Conservation (phyloP, 2,113 vertebrate species). For the Carassius carassius region DNA sequence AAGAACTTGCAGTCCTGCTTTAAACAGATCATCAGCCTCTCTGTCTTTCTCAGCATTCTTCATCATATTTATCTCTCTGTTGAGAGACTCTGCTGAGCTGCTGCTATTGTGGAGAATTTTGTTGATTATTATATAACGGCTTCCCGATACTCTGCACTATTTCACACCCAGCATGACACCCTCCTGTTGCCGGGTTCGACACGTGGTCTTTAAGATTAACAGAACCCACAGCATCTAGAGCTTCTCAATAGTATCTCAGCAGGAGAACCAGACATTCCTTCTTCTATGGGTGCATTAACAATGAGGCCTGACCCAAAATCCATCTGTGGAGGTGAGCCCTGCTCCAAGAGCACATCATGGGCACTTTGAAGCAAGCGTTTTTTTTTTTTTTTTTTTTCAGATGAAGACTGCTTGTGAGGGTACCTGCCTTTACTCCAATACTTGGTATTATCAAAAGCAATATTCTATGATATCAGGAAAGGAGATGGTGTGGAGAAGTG, state of each 20-base stretch:
- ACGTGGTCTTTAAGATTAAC: neutral
- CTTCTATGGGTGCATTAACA: slow-evolving; percentile 7
- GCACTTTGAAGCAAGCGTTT: neutral
- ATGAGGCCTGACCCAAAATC: slow-evolving; percentile 6
- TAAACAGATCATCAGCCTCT: neutral
- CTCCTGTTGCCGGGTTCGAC: neutral
- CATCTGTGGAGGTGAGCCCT: slow-evolving; percentile 12
- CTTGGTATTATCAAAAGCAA: neutral
- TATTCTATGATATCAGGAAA: neutral
- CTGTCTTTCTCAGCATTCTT: neutral
- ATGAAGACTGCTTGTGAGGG: neutral
- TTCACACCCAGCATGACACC: slow-evolving; percentile 7
- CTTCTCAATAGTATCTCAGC: neutral
- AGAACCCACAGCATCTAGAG: neutral
- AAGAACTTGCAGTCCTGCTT: neutral
- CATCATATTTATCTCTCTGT: neutral
- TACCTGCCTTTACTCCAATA: neutral
- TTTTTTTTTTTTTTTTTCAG: neutral
- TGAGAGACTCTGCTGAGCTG: neutral
- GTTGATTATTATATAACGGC: slow-evolving; percentile 5
- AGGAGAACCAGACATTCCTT: slow-evolving; percentile 27
- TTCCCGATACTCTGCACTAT: slow-evolving; percentile 7
- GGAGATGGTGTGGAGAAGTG: slow-evolving; percentile 1
- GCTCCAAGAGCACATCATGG: neutral
- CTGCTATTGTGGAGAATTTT: neutral